Conservation (phyloP, 2,888 invertebrate genomes). For the Eristalinus sepulchralis region DNA sequence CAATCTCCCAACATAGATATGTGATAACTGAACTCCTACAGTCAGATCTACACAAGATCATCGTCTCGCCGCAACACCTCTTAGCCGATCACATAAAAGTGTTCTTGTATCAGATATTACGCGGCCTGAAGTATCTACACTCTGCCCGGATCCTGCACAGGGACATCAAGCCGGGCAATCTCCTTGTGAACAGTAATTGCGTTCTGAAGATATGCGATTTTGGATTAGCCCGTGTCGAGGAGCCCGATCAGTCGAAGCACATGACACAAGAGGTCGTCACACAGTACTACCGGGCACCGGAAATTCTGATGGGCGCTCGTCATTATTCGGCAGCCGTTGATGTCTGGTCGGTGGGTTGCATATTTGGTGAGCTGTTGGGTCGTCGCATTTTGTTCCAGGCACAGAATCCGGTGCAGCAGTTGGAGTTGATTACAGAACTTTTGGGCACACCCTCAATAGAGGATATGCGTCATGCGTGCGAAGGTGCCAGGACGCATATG, state of each 20-base stretch:
- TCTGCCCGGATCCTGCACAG: slow-evolving; percentile 98
- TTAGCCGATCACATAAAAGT: slow-evolving; percentile 99
- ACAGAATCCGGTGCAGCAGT: slow-evolving; percentile 97
- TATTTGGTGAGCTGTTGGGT: slow-evolving; percentile 98
- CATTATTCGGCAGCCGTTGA: slow-evolving; percentile 98
- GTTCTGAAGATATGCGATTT: slow-evolving; percentile 99
- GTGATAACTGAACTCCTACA: slow-evolving; percentile 99
- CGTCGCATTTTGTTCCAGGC: slow-evolving; percentile 98
- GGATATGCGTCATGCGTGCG: slow-evolving; percentile 98
- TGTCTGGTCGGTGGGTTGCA: slow-evolving; percentile 99
- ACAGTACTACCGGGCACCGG: slow-evolving; percentile 99
- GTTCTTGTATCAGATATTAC: slow-evolving; percentile 99
- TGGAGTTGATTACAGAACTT: slow-evolving; percentile 98
- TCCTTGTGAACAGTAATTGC: slow-evolving; percentile 99
- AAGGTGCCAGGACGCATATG: slow-evolving; percentile 96
- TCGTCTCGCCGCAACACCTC: slow-evolving; percentile 99
- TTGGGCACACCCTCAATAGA: slow-evolving; percentile 97
- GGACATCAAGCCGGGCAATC: slow-evolving; percentile 99
- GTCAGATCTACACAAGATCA: slow-evolving; percentile 99
- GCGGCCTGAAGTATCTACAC: slow-evolving; percentile 99
- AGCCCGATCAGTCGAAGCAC: slow-evolving; percentile 94
- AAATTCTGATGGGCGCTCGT: slow-evolving; percentile 98
- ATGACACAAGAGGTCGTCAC: slow-evolving; percentile 99
- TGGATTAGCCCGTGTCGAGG: slow-evolving; percentile 98
- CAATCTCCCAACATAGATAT: slow-evolving; percentile 85